Percentiles rank a stretch among this genome's conserved stretches.
Conservation (phyloP, 2,888 invertebrate species). For the Desoria tigrina region DNA sequence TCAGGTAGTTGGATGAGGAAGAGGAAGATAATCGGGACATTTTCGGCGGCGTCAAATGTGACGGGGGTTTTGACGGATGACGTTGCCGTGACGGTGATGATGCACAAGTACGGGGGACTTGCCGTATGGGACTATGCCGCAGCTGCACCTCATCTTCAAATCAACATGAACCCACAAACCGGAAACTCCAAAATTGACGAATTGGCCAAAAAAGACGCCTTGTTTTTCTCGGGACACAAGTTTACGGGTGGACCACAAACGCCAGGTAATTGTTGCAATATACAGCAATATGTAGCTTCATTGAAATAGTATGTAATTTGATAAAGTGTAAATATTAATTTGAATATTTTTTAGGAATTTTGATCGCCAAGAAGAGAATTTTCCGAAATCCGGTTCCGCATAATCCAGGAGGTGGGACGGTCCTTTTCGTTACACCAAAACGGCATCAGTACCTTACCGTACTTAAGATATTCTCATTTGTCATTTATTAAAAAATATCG, state of each 20-base stretch:
- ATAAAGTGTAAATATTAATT: neutral
- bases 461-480: constrained; percentile 35
- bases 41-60: constrained; percentile 83
- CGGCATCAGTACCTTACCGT: constrained; percentile 61
- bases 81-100: constrained; percentile 73
- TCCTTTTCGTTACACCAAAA: constrained; percentile 60
- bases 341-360: constrained; percentile 61
- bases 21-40: constrained; percentile 77
- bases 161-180: constrained; percentile 80
- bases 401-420: constrained; percentile 63
- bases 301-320: neutral
- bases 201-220: constrained; percentile 74
- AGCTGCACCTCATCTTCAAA: constrained; percentile 73
- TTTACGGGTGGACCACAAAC: too few species aligned
- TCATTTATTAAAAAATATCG: neutral
- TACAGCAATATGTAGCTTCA: neutral
- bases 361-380: constrained; percentile 66
- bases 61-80: constrained; percentile 85
- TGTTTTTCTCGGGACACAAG: constrained; percentile 57
- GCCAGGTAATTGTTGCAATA: constrained; percentile 36
- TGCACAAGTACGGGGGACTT: constrained; percentile 79
- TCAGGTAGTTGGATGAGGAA: constrained; percentile 56
- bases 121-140: constrained; percentile 89
- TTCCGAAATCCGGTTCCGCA: constrained; percentile 61
- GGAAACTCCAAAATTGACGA: constrained; percentile 61